These are phyloP conservation scores for Bothrops jararaca DNA, from an alignment of 2,113 vertebrate genomes.

Conservation along the genomic window DNA sequence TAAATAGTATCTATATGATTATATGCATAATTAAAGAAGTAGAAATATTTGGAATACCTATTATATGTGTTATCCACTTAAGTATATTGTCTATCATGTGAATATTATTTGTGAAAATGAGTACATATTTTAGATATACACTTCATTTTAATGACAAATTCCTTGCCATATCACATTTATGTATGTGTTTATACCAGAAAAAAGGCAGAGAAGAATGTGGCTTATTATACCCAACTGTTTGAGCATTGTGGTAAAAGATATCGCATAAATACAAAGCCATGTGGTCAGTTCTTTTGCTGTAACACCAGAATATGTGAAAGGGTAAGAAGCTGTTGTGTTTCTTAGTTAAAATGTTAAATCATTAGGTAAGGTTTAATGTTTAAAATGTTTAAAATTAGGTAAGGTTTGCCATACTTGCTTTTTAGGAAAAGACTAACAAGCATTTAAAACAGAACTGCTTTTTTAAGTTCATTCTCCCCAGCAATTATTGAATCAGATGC, in stretches of 20 bases:
- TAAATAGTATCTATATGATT: not conserved
- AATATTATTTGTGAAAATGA: not conserved
- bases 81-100: not conserved
- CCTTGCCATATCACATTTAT: not conserved
- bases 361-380: not conserved
- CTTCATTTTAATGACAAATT: not conserved
- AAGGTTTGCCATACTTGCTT: not conserved
- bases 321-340: conserved; percentile 66
- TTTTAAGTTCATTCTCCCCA: not conserved
- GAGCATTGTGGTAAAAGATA: conserved; percentile 67
- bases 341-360: not conserved
- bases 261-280: conserved; percentile 78
- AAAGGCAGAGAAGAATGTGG: conserved; percentile 83
- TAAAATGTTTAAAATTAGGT: not conserved
- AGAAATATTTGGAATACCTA: not conserved
- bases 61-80: not conserved
- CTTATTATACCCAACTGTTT: conserved; percentile 77
- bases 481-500: not conserved
- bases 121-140: not conserved
- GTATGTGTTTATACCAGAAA: conserved; percentile 67
- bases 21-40: not conserved
- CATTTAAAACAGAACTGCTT: not conserved
- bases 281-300: conserved; percentile 85
- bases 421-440: not conserved
- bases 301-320: conserved; percentile 67